Conservation (phyloP, 1,140 invertebrate species). For the Uloborus diversus region DNA sequence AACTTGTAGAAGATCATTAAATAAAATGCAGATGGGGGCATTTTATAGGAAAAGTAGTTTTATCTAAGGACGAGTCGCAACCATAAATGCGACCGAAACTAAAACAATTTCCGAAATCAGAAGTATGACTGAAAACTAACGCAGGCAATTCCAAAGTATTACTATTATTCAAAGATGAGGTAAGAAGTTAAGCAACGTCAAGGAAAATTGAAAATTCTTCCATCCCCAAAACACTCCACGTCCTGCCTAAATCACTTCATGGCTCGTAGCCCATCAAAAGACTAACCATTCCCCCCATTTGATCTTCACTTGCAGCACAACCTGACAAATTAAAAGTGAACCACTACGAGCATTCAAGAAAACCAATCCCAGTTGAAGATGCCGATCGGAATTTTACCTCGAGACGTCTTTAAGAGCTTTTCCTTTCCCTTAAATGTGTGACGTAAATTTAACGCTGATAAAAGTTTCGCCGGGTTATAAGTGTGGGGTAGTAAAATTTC, state of each 20-base stretch:
- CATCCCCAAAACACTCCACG: not conserved
- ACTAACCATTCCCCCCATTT: not conserved
- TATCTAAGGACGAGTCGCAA: too few relatives aligned
- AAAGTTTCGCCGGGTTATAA: constrained; percentile 23
- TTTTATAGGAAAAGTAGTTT: too few relatives aligned
- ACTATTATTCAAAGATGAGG: not conserved
- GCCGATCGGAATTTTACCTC: not conserved
- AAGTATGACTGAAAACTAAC: too few relatives aligned
- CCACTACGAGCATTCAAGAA: constrained; percentile 15
- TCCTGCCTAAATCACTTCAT: constrained; percentile 12
- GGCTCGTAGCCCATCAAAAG: constrained; percentile 26
- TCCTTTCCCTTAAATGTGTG: not conserved
- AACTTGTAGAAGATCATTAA: too few relatives aligned
- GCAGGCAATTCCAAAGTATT: too few relatives aligned
- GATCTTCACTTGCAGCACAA: not conserved
- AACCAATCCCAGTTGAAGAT: constrained; percentile 16
- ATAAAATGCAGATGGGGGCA: too few relatives aligned
- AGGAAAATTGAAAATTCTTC: not conserved
- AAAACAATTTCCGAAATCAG: too few relatives aligned
- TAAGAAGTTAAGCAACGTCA: not conserved
- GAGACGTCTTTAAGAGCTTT: not conserved
- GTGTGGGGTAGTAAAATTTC: constrained; percentile 45
- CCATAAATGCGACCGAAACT: too few relatives aligned
- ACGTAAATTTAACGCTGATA: constrained; percentile 20
- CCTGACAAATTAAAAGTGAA: constrained; percentile 44